Evolutionary conservation across 35 echinoderm and acorn worm species (phyloP), one percentile per base, ranked within the genome.

Genomic region (Eucidaris tribuloides): DNA sequence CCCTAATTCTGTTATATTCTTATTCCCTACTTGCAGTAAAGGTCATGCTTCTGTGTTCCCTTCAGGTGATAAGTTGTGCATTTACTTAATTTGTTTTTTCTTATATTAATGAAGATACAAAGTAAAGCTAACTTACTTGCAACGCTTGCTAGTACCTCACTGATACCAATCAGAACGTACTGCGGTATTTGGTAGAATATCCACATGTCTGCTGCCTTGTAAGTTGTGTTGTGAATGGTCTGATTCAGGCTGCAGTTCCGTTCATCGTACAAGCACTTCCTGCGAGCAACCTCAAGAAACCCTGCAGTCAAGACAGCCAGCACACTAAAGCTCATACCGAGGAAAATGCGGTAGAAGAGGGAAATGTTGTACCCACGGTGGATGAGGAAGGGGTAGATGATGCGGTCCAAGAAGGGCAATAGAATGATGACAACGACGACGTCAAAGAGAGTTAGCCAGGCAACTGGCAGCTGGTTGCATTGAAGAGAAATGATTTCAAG

Each of bases 121-220:
- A n/a, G n/a, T n/a, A n/a, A n/a, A n/a, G n/a, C n/a, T n/a, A n/a
- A 44, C 83, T 54, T 58, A 99, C 96, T 91, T 87, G 96, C 91
- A 17, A 93, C 85, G 83, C 96, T 93, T 27, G 96, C 84, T 62
- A 99, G 89, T 42, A 93, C 96, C 71, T 99, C 96, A 87, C 96
- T 93, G n/a, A 93, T 81, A 3, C 96, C 96, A 68, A 99, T 93
- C 4, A 99, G 80, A 4, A 76, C 38, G 56, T 93, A 99, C 87
- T 99, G 96, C 5, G 91, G 96, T 45, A 99, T 93, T 79, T 99
- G 96, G 34, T 42, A 82, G 33, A 93, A 86, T 2, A 99, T 79
- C 54, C 86, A 87, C 33, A 99, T 85, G 41, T 93, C 30, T 1
- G 96, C 90, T 9, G 83, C 87, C 39, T 48, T 6, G 83, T 99